phyloP scores from a whole-genome alignment of 2,888 invertebrate species.

The Acrobeloides nanus region DNA sequence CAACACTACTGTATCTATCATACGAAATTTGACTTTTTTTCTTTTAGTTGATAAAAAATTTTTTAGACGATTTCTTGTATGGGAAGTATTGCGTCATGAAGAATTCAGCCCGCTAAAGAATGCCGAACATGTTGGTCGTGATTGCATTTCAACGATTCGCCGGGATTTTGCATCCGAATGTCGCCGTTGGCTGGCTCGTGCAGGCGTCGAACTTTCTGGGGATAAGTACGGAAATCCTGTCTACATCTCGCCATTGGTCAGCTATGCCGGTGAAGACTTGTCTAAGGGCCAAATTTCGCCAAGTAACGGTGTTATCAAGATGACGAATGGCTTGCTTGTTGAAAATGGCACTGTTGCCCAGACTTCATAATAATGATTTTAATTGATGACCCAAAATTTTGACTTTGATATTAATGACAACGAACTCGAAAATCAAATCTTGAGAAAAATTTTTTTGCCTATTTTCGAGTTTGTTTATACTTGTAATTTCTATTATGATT shows the following conservation, averaged over 20 bases:
- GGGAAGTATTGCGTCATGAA: constrained; percentile 77
- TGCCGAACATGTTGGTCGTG: constrained; percentile 74
- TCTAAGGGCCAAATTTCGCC: too few species aligned
- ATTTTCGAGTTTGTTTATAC: too few species aligned
- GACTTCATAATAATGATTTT: too few species aligned
- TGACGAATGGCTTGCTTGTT: too few species aligned
- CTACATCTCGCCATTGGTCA: constrained; percentile 11
- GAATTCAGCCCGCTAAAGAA: constrained; percentile 98
- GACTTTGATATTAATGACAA: too few species aligned
- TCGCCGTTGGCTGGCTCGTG: constrained; percentile 4
- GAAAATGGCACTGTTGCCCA: too few species aligned
- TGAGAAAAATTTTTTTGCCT: too few species aligned
- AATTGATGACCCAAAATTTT: too few species aligned
- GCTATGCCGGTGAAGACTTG: constrained; percentile 12
- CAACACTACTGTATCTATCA: constrained; percentile 1
- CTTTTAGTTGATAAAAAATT: constrained; percentile 1
- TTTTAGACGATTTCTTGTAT: constrained; percentile 71
- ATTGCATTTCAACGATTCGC: constrained; percentile 56
- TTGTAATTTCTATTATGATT: too few species aligned
- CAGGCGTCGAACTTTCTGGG: not conserved
- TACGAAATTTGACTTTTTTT: constrained; percentile 5
- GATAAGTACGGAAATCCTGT: not conserved
- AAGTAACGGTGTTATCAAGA: too few species aligned
- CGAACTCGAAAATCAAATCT: too few species aligned
- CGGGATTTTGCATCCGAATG: not conserved